Evolutionary conservation across 1,140 invertebrate genomes (phyloP), one percentile per base, ranked within the genome.

Genomic region (Hyphantria cunea): DNA sequence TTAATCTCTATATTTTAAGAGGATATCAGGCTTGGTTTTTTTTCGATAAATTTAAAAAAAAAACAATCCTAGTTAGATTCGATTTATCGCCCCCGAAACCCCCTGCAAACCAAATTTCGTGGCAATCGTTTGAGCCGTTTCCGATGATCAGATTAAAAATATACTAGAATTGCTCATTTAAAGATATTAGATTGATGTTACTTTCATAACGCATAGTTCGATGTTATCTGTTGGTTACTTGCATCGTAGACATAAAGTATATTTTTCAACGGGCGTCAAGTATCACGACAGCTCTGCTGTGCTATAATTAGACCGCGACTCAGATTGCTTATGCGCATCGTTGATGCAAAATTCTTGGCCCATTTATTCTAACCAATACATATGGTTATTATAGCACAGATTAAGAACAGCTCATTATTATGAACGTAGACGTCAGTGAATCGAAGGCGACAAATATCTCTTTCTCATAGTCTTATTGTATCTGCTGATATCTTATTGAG

Each of bases 221-320:
- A 25, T 25, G 17, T 25, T 25, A 25, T 25, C 17, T 25, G 17
- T 25, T n/a, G n/a, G n/a, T n/a, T n/a, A n/a, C n/a, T n/a, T 25
- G 17, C 17, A 25, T 25, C 17, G 17, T 25, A 25, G 17, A 25
- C 5, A 25, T 25, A 25, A 25, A 25, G 17, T 5, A 25, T 78
- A 74, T 76, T 77, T 76, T 79, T 80, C 70, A 80, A 76, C 75
- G 70, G 74, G 69, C 70, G 63, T 72, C 70, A 70, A 62, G 69
- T 80, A 71, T 74, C 77, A 77, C 72, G 72, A 66, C 72, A 70
- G 66, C 61, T 61, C 55, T 55, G 69, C 42, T 66, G 66, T 48
- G 68, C 73, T 85, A 83, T 85, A 83, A 83, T 82, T 85, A 85
- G 80, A 76, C 61, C 52, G 70, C 76, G 74, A 67, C 50, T 83